phyloP scores from a whole-genome alignment of 1,140 invertebrate genomes.

The Calephelis virginiensis region DNA sequence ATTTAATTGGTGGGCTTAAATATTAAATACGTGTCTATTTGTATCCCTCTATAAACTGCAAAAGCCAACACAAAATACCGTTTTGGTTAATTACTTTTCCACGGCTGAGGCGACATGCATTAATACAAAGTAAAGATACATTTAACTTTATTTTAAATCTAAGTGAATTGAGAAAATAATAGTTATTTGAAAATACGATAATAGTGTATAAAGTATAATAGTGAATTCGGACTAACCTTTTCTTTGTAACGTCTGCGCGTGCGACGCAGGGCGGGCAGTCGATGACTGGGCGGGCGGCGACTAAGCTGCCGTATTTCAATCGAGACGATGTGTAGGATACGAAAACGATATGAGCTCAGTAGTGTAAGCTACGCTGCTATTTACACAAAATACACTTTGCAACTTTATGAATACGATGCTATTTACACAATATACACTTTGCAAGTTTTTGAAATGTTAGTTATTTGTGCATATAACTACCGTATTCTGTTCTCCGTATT shows the following conservation, averaged over 20 bases:
- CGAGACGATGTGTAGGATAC: constrained; percentile 26
- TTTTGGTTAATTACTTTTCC: constrained; percentile 58
- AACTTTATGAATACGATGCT: not conserved
- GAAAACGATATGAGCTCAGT: constrained; percentile 29
- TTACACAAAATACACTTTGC: not conserved
- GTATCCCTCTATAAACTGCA: constrained; percentile 30
- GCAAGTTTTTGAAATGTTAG: not conserved
- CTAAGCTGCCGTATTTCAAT: constrained; percentile 33
- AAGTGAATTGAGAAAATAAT: constrained; percentile 30
- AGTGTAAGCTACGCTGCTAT: not conserved
- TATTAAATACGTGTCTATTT: constrained; percentile 19
- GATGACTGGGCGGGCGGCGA: constrained; percentile 68
- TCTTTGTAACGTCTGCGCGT: constrained; percentile 43
- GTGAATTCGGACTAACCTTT: constrained; percentile 46
- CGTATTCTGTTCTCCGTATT: too few relatives aligned
- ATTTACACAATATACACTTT: not conserved
- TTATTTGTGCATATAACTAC: too few relatives aligned
- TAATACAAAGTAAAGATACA: constrained; percentile 26
- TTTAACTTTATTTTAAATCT: too few relatives aligned
- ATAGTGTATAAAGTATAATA: constrained; percentile 30
- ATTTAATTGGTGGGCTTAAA: constrained; percentile 6
- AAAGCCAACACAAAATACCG: constrained; percentile 51
- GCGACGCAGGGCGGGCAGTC: constrained; percentile 60
- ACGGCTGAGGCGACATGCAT: constrained; percentile 40
- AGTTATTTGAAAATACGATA: too few relatives aligned